Evolutionary conservation across 2,888 invertebrate species (phyloP).

Genomic region (Elgonia sp.): DNA sequence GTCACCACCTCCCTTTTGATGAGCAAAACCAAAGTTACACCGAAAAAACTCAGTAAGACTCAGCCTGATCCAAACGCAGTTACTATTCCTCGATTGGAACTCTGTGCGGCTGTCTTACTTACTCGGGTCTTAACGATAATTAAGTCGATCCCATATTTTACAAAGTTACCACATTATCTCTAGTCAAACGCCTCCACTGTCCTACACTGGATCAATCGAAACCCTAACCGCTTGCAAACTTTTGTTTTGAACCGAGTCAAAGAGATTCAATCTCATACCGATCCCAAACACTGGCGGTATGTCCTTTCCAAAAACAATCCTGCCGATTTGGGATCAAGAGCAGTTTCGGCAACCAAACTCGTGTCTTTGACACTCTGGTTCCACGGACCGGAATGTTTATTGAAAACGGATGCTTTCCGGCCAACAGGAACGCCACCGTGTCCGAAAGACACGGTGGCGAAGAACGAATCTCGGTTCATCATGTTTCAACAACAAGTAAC

Average conservation of each 20-base stretch:
- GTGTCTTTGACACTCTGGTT: too few species aligned
- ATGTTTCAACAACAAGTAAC: too few species aligned
- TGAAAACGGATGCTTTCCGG: too few species aligned
- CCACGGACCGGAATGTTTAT: too few species aligned
- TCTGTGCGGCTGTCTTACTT: neutral
- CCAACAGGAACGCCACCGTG: too few species aligned
- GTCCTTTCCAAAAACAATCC: neutral
- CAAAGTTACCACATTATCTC: neutral
- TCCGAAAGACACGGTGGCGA: too few species aligned
- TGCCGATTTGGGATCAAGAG: neutral
- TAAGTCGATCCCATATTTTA: neutral
- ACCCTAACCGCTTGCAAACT: neutral
- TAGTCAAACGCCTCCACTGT: neutral
- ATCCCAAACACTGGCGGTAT: constrained; percentile 1
- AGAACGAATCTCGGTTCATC: too few species aligned
- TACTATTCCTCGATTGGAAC: neutral
- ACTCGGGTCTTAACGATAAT: neutral
- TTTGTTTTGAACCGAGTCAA: neutral
- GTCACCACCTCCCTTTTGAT: neutral
- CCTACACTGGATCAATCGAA: neutral
- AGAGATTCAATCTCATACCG: neutral
- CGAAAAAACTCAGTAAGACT: neutral
- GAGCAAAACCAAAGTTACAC: neutral
- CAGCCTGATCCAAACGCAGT: too few species aligned
- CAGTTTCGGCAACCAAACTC: neutral